A percentile compares a stretch with the other conserved stretches of the same genome.
These are phyloP conservation scores for Bovichtus variegatus DNA, from an alignment of 2,797 vertebrate genomes.

Conservation along the genomic window DNA sequence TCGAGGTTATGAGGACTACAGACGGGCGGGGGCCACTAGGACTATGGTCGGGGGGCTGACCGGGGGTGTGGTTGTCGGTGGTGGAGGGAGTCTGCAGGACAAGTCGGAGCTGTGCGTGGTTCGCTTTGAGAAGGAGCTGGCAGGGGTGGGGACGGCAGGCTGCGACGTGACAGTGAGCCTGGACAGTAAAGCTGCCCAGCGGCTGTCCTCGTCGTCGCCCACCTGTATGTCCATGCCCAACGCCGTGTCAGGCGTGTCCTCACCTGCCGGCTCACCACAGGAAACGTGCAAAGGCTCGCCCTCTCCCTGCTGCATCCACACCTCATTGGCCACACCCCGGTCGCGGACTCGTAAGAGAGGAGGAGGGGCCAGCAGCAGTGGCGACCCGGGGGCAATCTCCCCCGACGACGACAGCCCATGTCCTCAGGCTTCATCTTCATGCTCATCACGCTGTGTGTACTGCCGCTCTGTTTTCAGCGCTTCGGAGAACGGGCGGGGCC, in stretches of 20 bases:
- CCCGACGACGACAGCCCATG: slow-evolving; percentile 88
- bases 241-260: slow-evolving; percentile 81
- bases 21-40: slow-evolving; percentile 85
- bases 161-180: slow-evolving; percentile 84
- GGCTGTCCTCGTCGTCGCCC: slow-evolving; percentile 82
- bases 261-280: slow-evolving; percentile 83
- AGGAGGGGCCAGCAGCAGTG: slow-evolving; percentile 71
- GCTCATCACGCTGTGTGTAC: slow-evolving; percentile 91
- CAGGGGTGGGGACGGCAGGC: slow-evolving; percentile 81
- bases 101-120: slow-evolving; percentile 89
- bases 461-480: slow-evolving; percentile 93
- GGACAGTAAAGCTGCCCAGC: slow-evolving; percentile 86
- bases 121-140: slow-evolving; percentile 90
- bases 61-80: slow-evolving; percentile 82
- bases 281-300: slow-evolving; percentile 86
- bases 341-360: slow-evolving; percentile 88
- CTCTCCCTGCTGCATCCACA: slow-evolving; percentile 88
- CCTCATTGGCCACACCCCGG: slow-evolving; percentile 84
- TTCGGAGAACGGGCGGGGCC: slow-evolving; percentile 91
- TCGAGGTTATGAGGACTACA: slow-evolving; percentile 92
- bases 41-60: slow-evolving; percentile 87
- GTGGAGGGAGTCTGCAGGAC: slow-evolving; percentile 79
- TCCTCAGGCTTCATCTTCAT: slow-evolving; percentile 85
- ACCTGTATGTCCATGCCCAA: slow-evolving; percentile 83
- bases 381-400: slow-evolving; percentile 79